These are phyloP conservation scores for Catostomus latipinnis DNA, from an alignment of 2,797 vertebrate species.

Conservation along the genomic window DNA sequence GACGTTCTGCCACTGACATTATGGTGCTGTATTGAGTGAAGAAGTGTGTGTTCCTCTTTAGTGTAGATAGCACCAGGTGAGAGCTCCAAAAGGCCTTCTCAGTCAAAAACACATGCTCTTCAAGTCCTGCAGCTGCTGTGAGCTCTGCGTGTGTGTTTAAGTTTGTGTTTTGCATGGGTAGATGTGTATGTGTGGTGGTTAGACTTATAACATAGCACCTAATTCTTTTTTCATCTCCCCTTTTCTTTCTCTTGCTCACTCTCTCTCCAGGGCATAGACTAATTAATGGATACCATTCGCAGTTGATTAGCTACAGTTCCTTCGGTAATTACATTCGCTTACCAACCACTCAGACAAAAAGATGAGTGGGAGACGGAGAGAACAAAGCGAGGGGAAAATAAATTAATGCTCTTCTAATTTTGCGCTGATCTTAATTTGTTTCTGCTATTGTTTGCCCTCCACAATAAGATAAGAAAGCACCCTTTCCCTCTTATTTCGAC, in stretches of 20 bases:
- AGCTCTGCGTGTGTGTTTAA: conserved; percentile 68
- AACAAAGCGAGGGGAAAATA: conserved; percentile 70
- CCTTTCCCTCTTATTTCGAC: conserved; percentile 67
- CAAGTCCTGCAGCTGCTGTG: conserved; percentile 72
- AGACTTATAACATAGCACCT: conserved; percentile 87
- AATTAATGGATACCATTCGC: conserved; percentile 99
- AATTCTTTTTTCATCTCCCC: conserved; percentile 76
- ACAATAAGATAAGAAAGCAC: conserved; percentile 78
- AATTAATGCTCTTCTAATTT: conserved; percentile 90
- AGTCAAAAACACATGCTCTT: conserved; percentile 90
- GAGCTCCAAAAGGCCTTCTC: conserved; percentile 79
- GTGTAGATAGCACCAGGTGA: conserved; percentile 87
- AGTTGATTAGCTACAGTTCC: conserved; percentile 99
- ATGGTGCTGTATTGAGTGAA: conserved; percentile 37
- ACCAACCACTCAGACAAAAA: conserved; percentile 94
- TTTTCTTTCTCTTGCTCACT: conserved; percentile 65
- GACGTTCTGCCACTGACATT: background rate
- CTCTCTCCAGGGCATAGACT: conserved; percentile 98
- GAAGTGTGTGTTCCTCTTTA: conserved; percentile 71
- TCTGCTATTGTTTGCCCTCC: conserved; percentile 88
- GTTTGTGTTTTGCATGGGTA: conserved; percentile 10
- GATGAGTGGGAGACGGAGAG: conserved; percentile 60
- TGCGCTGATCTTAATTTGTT: conserved; percentile 90
- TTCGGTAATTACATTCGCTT: conserved; percentile 98
- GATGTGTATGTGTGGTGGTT: conserved; percentile 50